Percentiles rank a stretch among this genome's conserved stretches.
These are phyloP conservation scores for Morpho deidamia DNA, from an alignment of 2,888 invertebrate genomes.

Conservation along the genomic window DNA sequence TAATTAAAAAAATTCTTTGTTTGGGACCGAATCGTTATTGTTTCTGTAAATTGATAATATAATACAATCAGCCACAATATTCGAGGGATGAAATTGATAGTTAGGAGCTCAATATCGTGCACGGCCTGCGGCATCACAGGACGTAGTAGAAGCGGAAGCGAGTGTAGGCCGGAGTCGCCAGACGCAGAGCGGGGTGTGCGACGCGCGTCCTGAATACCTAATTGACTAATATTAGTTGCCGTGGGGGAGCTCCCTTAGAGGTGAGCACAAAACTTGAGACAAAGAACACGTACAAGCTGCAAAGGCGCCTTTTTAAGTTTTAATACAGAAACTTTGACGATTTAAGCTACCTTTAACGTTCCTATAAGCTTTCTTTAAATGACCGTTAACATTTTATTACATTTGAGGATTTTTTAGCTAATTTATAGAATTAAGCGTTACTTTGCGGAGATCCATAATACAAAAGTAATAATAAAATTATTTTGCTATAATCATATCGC, in stretches of 20 bases:
- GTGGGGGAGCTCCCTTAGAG: slow-evolving; percentile 66
- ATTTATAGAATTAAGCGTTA: no score
- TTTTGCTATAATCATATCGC: no score
- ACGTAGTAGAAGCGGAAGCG: slow-evolving; percentile 29
- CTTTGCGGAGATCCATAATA: no score
- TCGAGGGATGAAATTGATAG: slow-evolving; percentile 21
- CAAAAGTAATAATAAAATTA: no score
- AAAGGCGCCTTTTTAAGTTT: slow-evolving; percentile 65
- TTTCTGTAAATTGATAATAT: slow-evolving; percentile 3
- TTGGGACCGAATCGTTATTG: slow-evolving; percentile 8
- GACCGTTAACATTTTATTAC: slow-evolving; percentile 2
- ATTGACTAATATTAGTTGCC: slow-evolving; percentile 75
- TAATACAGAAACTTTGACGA: slow-evolving; percentile 29
- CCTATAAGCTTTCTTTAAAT: slow-evolving; percentile 17
- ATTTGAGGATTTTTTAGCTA: not conserved
- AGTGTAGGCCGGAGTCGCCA: slow-evolving; percentile 42
- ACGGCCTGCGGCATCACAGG: slow-evolving; percentile 20
- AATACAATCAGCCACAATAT: slow-evolving; percentile 8
- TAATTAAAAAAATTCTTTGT: not conserved
- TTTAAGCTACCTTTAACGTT: slow-evolving; percentile 14
- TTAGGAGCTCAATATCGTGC: slow-evolving; percentile 31
- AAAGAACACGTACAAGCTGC: slow-evolving; percentile 68
- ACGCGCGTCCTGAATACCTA: slow-evolving; percentile 73
- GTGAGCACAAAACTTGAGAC: slow-evolving; percentile 69
- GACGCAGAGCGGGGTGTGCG: slow-evolving; percentile 55